Evolutionary conservation across 2,113 vertebrate species (phyloP).

Genomic region (Toxotes chatareus): DNA sequence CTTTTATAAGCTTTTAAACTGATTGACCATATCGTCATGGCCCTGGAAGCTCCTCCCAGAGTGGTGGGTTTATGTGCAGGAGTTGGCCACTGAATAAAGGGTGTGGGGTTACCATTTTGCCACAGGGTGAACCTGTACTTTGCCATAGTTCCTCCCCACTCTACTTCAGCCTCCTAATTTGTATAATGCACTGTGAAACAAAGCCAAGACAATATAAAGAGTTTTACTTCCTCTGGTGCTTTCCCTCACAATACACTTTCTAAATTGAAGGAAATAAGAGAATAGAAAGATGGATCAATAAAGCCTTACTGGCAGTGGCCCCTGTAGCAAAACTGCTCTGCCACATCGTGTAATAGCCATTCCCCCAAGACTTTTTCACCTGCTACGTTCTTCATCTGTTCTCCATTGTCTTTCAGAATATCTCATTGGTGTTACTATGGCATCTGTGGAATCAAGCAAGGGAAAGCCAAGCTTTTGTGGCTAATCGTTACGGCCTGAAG

Average conservation of each 20-base stretch:
- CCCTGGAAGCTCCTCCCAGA: conserved; percentile 38
- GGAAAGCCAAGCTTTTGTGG: conserved; percentile 42
- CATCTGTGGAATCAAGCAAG: conserved; percentile 41
- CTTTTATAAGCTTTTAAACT: conserved; percentile 74
- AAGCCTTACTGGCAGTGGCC: conserved; percentile 52
- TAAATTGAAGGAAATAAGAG: conserved; percentile 63
- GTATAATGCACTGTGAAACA: conserved; percentile 55
- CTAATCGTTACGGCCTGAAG: conserved; percentile 61
- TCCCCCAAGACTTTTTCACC: conserved; percentile 64
- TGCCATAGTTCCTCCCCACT: conserved; percentile 8
- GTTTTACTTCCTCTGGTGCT: conserved; percentile 46
- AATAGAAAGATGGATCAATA: conserved; percentile 66
- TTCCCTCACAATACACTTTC: conserved; percentile 45
- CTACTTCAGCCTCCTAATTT: conserved; percentile 51
- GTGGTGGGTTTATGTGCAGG: conserved; percentile 61
- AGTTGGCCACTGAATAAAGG: conserved; percentile 44
- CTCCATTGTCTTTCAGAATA: conserved; percentile 56
- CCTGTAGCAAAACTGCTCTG: conserved; percentile 37
- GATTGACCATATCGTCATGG: conserved; percentile 63
- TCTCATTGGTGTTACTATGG: conserved; percentile 50
- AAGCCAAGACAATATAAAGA: conserved; percentile 54
- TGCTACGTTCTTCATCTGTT: conserved; percentile 61
- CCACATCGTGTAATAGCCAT: conserved; percentile 64
- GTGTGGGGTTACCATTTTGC: conserved; percentile 56
- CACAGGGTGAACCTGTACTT: conserved; percentile 32